A percentile compares a stretch with the other conserved stretches of the same genome.
Evolutionary conservation across 2,797 vertebrate genomes (phyloP).

Genomic region (Prunella strophiata): DNA sequence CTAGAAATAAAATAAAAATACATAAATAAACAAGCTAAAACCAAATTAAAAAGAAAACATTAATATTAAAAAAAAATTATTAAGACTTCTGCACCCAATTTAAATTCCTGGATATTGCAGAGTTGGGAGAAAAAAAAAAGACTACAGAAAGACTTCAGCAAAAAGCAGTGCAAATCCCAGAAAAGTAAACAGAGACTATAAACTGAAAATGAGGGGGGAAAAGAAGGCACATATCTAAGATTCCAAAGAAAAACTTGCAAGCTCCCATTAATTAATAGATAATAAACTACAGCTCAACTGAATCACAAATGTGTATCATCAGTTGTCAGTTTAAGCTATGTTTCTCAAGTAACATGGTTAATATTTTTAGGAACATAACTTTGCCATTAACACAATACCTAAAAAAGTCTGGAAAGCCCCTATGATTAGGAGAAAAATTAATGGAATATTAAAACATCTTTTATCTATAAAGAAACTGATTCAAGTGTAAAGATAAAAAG

Average conservation of each 20-base stretch:
- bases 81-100: background rate
- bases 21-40: background rate
- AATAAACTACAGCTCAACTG: background rate
- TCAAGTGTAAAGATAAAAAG: background rate
- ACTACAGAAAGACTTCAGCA: background rate
- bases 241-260: background rate
- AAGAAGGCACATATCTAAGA: background rate
- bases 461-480: background rate
- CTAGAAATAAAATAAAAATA: conserved; percentile 42
- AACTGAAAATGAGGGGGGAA: background rate
- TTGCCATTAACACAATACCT: background rate
- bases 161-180: background rate
- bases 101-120: background rate
- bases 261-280: background rate
- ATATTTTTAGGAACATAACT: background rate
- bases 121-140: fast-evolving
- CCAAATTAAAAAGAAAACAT: background rate
- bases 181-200: background rate
- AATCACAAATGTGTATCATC: background rate
- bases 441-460: background rate
- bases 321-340: background rate
- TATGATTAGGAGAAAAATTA: background rate
- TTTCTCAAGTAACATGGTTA: background rate
- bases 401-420: background rate
- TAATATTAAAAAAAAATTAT: background rate